phyloP scores from a whole-genome alignment of 1,140 invertebrate species.

The Orchestia grillus region DNA sequence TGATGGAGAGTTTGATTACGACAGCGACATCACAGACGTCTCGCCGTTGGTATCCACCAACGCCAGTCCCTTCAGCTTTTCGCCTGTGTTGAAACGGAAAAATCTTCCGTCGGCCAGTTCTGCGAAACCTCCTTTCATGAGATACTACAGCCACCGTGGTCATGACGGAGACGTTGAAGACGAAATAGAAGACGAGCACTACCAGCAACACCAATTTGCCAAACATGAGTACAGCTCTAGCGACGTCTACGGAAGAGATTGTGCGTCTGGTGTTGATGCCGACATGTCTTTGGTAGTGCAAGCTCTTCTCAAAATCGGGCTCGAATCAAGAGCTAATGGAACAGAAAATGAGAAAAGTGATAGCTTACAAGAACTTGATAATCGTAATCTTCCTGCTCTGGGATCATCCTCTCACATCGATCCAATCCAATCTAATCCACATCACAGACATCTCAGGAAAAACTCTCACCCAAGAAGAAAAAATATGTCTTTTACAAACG shows the following conservation, averaged over 20 bases:
- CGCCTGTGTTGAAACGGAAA: slow-evolving; percentile 62
- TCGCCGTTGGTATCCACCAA: slow-evolving; percentile 65
- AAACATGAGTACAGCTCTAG: slow-evolving; percentile 1
- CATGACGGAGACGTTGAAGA: slow-evolving; percentile 35
- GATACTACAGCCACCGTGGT: slow-evolving; percentile 36
- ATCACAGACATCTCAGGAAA: slow-evolving; percentile 65
- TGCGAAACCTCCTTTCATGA: neutral
- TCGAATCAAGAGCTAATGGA: slow-evolving; percentile 26
- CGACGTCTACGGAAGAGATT: slow-evolving; percentile 22
- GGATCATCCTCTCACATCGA: slow-evolving; percentile 56
- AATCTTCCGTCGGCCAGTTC: slow-evolving; percentile 20
- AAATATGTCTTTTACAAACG: slow-evolving; percentile 74
- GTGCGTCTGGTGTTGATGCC: neutral
- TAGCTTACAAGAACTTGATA: slow-evolving; percentile 21
- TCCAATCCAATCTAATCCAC: slow-evolving; percentile 65
- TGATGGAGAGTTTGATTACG: slow-evolving; percentile 62
- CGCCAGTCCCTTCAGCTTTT: slow-evolving; percentile 66
- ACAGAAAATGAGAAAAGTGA: slow-evolving; percentile 33
- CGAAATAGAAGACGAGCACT: slow-evolving; percentile 12
- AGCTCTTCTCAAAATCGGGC: slow-evolving; percentile 22
- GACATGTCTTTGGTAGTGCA: slow-evolving; percentile 46
- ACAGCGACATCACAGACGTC: slow-evolving; percentile 68
- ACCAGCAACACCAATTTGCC: slow-evolving; percentile 8
- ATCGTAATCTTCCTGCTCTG: neutral
- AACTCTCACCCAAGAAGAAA: slow-evolving; percentile 68